Evolutionary conservation across 2,888 invertebrate species (phyloP), one percentile per base, ranked within the genome.

Genomic region (Drosophila lutescens): DNA sequence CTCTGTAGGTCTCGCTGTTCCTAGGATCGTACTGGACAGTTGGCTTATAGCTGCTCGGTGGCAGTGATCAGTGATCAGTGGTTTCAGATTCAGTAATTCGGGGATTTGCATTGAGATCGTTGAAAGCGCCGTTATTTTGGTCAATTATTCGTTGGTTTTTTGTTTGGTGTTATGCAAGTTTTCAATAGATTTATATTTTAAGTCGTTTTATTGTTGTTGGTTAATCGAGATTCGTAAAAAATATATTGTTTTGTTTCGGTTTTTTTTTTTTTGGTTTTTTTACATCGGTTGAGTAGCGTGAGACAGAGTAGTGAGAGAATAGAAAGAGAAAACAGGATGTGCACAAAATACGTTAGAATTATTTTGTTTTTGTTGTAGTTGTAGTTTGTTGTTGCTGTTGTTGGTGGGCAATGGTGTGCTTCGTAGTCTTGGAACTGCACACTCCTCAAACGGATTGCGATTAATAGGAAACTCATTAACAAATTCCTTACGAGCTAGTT

Each of bases 1-100:
- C 96, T 93, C 95, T 96, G 94, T 95, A 97, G 67, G 97, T 96
- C 92, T 97, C 97, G 91, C 97, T 97, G 93, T 96, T 95, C 91
- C 96, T 95, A 83, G 97, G 97, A 94, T 97, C 97, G 94, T 95
- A 97, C 91, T 94, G 94, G 91, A 95, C 93, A 79, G 95, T 95
- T 92, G 95, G 95, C 94, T 94, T 95, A 83, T 91, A 91, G 83
- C 91, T 91, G 80, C 77, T 62, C 49, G 32, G n/a, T 5, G 68
- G 66, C 66, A 67, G 67, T 65, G 73, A 55, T 74, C 61, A 75
- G 50, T 79, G 80, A 55, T 58, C 40, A 15, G 26, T 36, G 34
- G 54, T 40, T 56, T 56, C 13, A n/a, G 26, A 26, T 46, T 46
- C 44, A 46, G 44, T 46, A 13, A 46, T 47, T 77, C 62, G 62